phyloP scores from a whole-genome alignment of 30 jellyfish, hydroid and myxozoan species.

The Mastigias papua region DNA sequence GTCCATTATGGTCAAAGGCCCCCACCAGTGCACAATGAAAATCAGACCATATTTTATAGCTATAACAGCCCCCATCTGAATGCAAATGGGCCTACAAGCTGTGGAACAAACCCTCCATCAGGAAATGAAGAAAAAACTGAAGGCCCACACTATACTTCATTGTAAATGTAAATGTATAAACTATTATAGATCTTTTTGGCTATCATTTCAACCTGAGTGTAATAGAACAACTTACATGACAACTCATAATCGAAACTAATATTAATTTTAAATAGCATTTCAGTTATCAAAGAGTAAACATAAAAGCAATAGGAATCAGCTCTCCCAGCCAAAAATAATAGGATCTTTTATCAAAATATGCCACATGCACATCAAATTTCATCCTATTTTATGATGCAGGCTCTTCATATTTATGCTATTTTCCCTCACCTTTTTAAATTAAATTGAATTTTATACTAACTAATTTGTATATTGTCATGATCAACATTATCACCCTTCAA shows the following conservation, averaged over 20 bases:
- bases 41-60: background rate
- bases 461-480: background rate
- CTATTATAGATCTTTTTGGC: background rate
- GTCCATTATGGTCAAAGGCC: background rate
- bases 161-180: background rate
- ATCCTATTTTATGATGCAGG: background rate
- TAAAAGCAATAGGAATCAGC: background rate
- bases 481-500: background rate
- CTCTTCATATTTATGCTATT: background rate
- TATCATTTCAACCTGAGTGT: background rate
- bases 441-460: background rate
- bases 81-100: background rate
- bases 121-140: background rate
- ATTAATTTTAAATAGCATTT: background rate
- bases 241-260: background rate
- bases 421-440: background rate
- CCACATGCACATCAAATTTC: background rate
- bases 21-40: conserved; percentile 2
- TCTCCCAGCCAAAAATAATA: background rate
- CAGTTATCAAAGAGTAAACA: background rate
- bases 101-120: background rate
- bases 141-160: background rate
- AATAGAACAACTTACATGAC: background rate
- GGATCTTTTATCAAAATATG: background rate
- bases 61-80: background rate